These are phyloP conservation scores for Astreopora myriophthalma DNA, from an alignment of 64 coral and sea anemone species.

Conservation along the genomic window DNA sequence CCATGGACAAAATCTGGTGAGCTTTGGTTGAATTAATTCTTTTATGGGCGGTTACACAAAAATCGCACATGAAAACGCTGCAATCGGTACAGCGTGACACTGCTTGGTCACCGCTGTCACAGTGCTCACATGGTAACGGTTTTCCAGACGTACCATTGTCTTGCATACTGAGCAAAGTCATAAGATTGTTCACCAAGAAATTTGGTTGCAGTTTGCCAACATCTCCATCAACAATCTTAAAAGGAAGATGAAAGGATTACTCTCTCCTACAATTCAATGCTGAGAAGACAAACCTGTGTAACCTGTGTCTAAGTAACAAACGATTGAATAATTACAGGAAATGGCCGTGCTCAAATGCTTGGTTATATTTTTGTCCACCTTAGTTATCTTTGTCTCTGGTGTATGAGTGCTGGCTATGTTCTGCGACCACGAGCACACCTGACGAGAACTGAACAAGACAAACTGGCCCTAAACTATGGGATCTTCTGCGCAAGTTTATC, in stretches of 20 bases:
- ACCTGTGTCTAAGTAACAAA: too few relatives aligned
- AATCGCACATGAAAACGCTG: neutral
- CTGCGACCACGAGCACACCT: too few relatives aligned
- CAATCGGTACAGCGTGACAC: neutral
- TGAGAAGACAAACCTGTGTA: too few relatives aligned
- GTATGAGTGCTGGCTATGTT: too few relatives aligned
- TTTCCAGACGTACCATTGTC: neutral
- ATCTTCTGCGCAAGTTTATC: too few relatives aligned
- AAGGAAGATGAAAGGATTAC: neutral
- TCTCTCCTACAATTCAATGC: too few relatives aligned
- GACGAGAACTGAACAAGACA: too few relatives aligned
- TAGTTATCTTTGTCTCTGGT: too few relatives aligned
- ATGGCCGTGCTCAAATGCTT: too few relatives aligned
- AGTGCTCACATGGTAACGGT: neutral
- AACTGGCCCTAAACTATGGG: too few relatives aligned
- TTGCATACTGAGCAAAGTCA: constrained; percentile 12
- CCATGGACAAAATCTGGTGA: constrained; percentile 41
- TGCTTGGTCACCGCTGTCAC: neutral
- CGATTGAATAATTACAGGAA: too few relatives aligned
- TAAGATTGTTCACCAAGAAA: constrained; percentile 4
- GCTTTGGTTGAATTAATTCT: neutral
- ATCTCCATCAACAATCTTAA: constrained; percentile 9
- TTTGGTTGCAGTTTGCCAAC: constrained; percentile 9
- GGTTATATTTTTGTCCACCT: too few relatives aligned
- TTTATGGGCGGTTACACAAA: constrained; percentile 47